Percentiles rank a stretch among this genome's conserved stretches.
phyloP scores from a whole-genome alignment of 2,888 invertebrate species.

The Barypeithes pellucidus region DNA sequence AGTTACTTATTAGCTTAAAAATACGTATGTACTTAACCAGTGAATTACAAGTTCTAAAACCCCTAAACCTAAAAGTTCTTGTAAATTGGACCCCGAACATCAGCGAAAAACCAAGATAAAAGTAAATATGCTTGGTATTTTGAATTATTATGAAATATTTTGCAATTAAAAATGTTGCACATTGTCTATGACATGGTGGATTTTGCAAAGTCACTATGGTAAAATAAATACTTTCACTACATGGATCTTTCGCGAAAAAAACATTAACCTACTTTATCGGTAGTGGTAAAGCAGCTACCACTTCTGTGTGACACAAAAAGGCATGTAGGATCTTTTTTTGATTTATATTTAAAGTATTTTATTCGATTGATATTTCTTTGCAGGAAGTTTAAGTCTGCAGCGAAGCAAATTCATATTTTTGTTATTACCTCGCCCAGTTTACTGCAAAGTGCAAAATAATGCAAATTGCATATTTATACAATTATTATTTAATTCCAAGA shows the following conservation, averaged over 20 bases:
- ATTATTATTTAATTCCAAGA: too few species aligned
- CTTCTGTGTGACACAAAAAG: constrained; percentile 3
- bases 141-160: constrained; percentile 9
- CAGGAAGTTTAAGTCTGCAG: too few species aligned
- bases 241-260: constrained; percentile 41
- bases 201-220: constrained; percentile 36
- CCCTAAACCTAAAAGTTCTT: too few species aligned
- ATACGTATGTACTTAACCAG: too few species aligned
- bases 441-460: too few species aligned
- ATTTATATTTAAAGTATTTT: too few species aligned
- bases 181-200: not conserved
- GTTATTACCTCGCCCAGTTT: too few species aligned
- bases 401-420: too few species aligned
- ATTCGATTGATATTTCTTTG: too few species aligned
- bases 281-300: not conserved
- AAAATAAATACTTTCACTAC: constrained; percentile 42
- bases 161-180: constrained; percentile 19
- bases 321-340: not conserved
- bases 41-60: too few species aligned
- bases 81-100: not conserved
- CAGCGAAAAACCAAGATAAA: not conserved
- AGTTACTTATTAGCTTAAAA: too few species aligned
- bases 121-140: constrained; percentile 1
- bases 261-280: constrained; percentile 45
- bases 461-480: too few species aligned